Evolutionary conservation across 2,888 invertebrate genomes (phyloP), one percentile per base, ranked within the genome.

Genomic region (Lypha dubia): DNA sequence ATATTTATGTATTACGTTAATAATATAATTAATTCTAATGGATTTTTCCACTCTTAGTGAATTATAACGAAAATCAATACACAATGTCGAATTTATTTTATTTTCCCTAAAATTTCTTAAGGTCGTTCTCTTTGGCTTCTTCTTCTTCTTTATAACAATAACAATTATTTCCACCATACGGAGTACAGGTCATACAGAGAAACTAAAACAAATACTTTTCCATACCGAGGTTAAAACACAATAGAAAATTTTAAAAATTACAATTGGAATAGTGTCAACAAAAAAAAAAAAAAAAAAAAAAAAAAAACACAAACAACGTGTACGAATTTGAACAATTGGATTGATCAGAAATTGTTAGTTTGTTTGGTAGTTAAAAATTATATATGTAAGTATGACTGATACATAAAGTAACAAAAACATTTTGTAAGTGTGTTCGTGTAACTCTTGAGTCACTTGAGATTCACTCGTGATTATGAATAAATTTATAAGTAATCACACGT

Each of bases 111-210:
- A 28, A 28, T 28, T n/a, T n/a, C 32, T 22, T 38, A 22, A 70
- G 20, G n/a, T n/a, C n/a, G n/a, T n/a, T n/a, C n/a, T n/a, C 11
- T 24, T 44, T 5, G 28, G 28, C 56, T 24, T n/a, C 22, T 53
- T 38, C 53, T 13, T 24, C 6, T 13, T 76, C 75, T 71, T 85
- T 82, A 79, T 74, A 60, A 38, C 49, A 76, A 51, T 20, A 62
- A 28, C 3, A 28, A 65, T 77, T 70, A 77, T 49, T 51, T 35
- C 60, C n/a, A 41, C 20, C 20, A 60, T 15, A 15, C 15, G 51
- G 20, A 70, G 77, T 77, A 7, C 17, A 77, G 70, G 41, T 77
- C 70, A 77, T 62, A 49, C 62, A 32, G 51, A 70, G 53, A 32
- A 53, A 70, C 35, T 51, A 32, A 53, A 62, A 17, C 62, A 70